phyloP scores from a whole-genome alignment of 1,140 invertebrate species.

The Spodoptera litura region DNA sequence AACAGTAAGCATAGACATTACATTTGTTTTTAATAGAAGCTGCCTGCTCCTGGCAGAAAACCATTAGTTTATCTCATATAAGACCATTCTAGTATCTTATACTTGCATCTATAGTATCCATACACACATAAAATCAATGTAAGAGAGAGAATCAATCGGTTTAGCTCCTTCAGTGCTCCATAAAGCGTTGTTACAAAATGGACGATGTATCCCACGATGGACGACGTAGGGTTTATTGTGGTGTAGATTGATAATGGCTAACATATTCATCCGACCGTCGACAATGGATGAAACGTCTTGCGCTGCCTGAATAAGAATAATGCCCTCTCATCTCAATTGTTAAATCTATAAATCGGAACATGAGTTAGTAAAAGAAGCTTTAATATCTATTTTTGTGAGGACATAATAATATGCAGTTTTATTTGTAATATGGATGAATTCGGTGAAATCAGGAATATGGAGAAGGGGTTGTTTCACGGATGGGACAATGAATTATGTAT shows the following conservation, averaged over 20 bases:
- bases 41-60: too few relatives aligned
- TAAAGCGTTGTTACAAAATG: slow-evolving; percentile 16
- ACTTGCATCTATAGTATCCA: too few relatives aligned
- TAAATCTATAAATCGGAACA: background rate
- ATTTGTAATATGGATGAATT: too few relatives aligned
- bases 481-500: too few relatives aligned
- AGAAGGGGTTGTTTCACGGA: too few relatives aligned
- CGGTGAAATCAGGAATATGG: too few relatives aligned
- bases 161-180: background rate
- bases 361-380: background rate
- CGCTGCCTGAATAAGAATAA: slow-evolving; percentile 1
- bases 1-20: too few relatives aligned
- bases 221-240: background rate
- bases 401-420: too few relatives aligned
- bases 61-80: too few relatives aligned
- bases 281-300: background rate
- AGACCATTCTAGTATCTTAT: too few relatives aligned
- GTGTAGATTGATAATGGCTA: slow-evolving; percentile 8
- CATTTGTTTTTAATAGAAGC: too few relatives aligned
- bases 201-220: slow-evolving; percentile 1
- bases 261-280: background rate
- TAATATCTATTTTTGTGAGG: too few relatives aligned
- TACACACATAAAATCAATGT: slow-evolving; percentile 1
- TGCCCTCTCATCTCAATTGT: background rate
- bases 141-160: slow-evolving; percentile 20